phyloP scores from a whole-genome alignment of 2,797 vertebrate species.

The Bovichtus variegatus region DNA sequence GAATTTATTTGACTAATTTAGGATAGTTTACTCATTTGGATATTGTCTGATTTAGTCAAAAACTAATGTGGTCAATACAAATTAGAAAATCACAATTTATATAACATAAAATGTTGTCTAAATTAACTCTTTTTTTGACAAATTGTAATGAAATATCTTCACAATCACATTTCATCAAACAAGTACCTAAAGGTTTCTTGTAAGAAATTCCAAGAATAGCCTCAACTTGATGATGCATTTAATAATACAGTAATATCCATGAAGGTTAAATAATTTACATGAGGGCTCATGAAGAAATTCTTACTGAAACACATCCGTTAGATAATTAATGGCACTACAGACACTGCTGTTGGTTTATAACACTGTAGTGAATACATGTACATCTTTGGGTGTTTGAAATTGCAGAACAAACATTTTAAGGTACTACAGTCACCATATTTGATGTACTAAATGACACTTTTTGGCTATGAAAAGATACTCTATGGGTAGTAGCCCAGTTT shows the following conservation, averaged over 20 bases:
- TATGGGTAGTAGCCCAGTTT: neutral
- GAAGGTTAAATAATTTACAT: constrained; percentile 40
- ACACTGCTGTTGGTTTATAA: neutral
- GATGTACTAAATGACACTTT: neutral
- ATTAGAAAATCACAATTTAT: neutral
- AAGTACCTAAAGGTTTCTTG: neutral
- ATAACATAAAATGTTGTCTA: neutral
- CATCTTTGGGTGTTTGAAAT: constrained; percentile 5
- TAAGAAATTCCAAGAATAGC: constrained; percentile 23
- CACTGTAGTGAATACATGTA: neutral
- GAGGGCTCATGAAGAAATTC: neutral
- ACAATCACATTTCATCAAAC: neutral
- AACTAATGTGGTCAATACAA: neutral
- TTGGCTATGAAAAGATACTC: neutral
- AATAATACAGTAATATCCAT: constrained; percentile 33
- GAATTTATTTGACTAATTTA: neutral
- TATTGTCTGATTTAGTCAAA: neutral
- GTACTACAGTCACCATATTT: neutral
- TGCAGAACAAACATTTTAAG: neutral
- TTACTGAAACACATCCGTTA: constrained; percentile 26
- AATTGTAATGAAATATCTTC: neutral
- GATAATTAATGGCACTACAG: constrained; percentile 11
- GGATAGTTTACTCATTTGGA: neutral
- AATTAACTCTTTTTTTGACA: neutral
- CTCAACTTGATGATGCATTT: constrained; percentile 28